Conservation (phyloP, 2,113 vertebrate genomes). For the Xiphias gladius region DNA sequence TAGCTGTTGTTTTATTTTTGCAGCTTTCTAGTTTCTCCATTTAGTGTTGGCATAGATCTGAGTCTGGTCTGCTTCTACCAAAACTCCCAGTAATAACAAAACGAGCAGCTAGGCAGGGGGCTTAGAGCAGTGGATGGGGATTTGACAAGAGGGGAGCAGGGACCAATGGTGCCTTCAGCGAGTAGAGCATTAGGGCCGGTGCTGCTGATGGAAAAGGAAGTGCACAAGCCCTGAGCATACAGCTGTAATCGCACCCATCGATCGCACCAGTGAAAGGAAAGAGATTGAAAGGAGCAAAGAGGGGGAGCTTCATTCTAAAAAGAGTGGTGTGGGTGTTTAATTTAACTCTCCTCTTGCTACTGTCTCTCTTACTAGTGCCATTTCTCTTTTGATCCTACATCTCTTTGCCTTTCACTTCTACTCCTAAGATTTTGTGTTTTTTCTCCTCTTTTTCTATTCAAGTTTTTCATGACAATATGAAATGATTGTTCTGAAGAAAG, state of each 20-base stretch:
- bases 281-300: slow-evolving; percentile 36
- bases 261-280: slow-evolving; percentile 49
- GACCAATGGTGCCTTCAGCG: slow-evolving; percentile 44
- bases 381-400: slow-evolving; percentile 27
- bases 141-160: slow-evolving; percentile 35
- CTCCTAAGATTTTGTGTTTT: neutral
- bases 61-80: neutral
- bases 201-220: slow-evolving; percentile 69
- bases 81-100: slow-evolving; percentile 53
- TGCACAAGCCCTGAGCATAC: slow-evolving; percentile 49
- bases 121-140: slow-evolving; percentile 54
- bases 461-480: slow-evolving; percentile 9
- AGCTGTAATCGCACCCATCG: slow-evolving; percentile 69
- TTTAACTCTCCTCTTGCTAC: slow-evolving; percentile 47
- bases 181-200: slow-evolving; percentile 22
- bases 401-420: slow-evolving; percentile 12
- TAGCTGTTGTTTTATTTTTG: neutral
- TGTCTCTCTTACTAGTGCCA: slow-evolving; percentile 27
- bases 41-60: neutral
- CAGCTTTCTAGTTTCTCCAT: neutral
- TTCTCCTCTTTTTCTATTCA: slow-evolving; percentile 1
- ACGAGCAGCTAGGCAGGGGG: slow-evolving; percentile 61
- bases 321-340: slow-evolving; percentile 57
- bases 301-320: slow-evolving; percentile 36
- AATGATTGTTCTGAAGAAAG: slow-evolving; percentile 8